phyloP scores from a whole-genome alignment of 2,888 invertebrate genomes.

The Margaritifera margaritifera region DNA sequence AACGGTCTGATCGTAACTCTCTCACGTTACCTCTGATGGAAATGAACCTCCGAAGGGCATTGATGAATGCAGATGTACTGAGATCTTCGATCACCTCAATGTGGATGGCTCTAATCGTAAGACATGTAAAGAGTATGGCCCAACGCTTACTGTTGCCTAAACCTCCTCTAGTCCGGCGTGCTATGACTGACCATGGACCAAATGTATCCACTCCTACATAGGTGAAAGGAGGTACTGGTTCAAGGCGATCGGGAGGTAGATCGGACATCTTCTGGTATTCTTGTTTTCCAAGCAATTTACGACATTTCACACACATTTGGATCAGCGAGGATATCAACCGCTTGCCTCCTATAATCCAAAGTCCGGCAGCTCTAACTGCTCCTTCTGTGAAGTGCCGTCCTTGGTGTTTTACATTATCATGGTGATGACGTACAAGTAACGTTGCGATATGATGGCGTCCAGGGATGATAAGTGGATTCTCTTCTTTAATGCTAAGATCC shows the following conservation, averaged over 20 bases:
- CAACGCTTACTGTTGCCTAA: conserved; percentile 27
- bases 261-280: conserved; percentile 17
- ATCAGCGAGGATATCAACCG: conserved; percentile 19
- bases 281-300: conserved; percentile 21
- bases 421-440: conserved; percentile 26
- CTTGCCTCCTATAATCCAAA: conserved; percentile 31
- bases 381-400: conserved; percentile 39
- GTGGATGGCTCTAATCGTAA: conserved; percentile 25
- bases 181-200: conserved; percentile 23
- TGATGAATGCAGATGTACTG: conserved; percentile 20
- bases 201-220: conserved; percentile 35
- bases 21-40: too few species aligned
- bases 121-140: conserved; percentile 33
- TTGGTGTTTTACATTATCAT: conserved; percentile 28
- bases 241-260: conserved; percentile 22
- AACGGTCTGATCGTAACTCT: too few species aligned
- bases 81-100: conserved; percentile 31
- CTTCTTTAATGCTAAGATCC: conserved; percentile 1
- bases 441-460: conserved; percentile 17
- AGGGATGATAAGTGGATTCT: conserved; percentile 22
- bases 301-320: conserved; percentile 17
- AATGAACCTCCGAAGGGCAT: too few species aligned
- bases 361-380: conserved; percentile 28
- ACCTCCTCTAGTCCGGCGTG: conserved; percentile 24
- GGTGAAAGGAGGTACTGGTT: conserved; percentile 31